Evolutionary conservation across 2,113 vertebrate genomes (phyloP).

Genomic region (Ochotona curzoniae): DNA sequence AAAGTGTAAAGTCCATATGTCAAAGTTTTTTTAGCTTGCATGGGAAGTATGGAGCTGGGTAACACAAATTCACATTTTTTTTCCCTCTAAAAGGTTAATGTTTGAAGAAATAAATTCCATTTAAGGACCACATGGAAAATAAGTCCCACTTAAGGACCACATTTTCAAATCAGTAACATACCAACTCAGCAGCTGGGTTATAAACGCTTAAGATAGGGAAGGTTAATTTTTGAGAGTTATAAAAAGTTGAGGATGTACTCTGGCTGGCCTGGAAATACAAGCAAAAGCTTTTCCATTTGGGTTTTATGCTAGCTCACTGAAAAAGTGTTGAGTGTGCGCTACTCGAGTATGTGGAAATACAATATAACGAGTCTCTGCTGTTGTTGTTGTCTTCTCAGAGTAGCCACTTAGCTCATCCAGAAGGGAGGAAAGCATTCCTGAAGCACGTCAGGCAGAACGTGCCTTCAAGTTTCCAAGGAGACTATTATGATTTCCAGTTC

Average conservation of each 20-base stretch:
- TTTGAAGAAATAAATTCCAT: background rate
- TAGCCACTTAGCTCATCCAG: background rate
- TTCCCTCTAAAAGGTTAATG: background rate
- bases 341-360: background rate
- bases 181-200: background rate
- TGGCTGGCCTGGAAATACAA: background rate
- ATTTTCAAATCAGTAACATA: background rate
- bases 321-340: background rate
- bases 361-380: background rate
- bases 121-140: slow-evolving; percentile 16
- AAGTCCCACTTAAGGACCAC: too few species aligned
- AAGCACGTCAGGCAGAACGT: background rate
- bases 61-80: background rate
- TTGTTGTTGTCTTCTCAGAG: background rate
- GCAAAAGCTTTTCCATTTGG: background rate
- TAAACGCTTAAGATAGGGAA: background rate
- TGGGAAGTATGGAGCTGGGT: background rate
- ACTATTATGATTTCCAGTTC: background rate
- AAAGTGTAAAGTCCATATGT: background rate
- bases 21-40: background rate
- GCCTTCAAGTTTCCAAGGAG: background rate
- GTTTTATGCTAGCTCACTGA: slow-evolving; percentile 26
- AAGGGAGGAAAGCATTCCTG: background rate
- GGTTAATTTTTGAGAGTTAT: background rate
- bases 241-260: background rate